Percentiles rank a stretch among this genome's conserved stretches.
phyloP scores from a whole-genome alignment of 35 echinoderm and acorn worm genomes.

The Heliocidaris erythrogramma region DNA sequence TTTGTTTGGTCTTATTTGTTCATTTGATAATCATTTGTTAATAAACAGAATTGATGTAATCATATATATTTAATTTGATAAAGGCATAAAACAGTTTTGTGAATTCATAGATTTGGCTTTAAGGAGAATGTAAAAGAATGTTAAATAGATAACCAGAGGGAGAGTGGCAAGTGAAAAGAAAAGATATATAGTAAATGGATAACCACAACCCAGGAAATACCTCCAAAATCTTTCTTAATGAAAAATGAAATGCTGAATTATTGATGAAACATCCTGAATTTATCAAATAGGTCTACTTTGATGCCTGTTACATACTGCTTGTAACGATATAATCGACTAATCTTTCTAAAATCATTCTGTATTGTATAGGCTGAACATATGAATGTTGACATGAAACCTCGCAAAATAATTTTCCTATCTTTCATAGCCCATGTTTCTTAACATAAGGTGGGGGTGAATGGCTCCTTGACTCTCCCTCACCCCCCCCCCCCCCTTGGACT shows the following conservation, averaged over 20 bases:
- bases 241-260: too few species aligned
- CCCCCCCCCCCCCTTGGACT: neutral
- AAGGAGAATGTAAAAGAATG: neutral
- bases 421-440: neutral
- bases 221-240: too few species aligned
- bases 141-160: neutral
- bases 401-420: neutral
- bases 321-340: too few species aligned
- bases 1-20: neutral
- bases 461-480: neutral
- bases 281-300: too few species aligned
- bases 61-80: too few species aligned
- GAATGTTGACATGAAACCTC: neutral
- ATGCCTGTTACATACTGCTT: too few species aligned
- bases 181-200: neutral
- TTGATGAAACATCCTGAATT: too few species aligned
- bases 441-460: neutral
- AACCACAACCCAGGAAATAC: neutral
- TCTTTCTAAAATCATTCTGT: too few species aligned
- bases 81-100: neutral
- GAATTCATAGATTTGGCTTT: neutral
- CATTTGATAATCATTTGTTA: neutral
- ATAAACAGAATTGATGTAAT: neutral
- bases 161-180: neutral
- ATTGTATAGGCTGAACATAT: neutral